These are phyloP conservation scores for Lasioglossum calceatum DNA, from an alignment of 2,888 invertebrate genomes.

Conservation along the genomic window DNA sequence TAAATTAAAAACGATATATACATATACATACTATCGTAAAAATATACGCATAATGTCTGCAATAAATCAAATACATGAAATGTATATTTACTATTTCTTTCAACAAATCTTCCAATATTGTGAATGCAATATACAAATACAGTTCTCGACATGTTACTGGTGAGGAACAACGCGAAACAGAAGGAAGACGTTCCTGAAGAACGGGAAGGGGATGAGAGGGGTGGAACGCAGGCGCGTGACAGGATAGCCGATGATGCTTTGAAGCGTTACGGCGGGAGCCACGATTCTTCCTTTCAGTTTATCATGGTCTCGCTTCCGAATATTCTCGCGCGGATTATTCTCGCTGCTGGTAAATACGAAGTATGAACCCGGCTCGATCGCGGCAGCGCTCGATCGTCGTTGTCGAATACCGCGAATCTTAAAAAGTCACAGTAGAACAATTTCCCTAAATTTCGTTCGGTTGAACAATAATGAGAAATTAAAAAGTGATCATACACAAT, in stretches of 20 bases:
- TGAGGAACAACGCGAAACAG: too few species aligned
- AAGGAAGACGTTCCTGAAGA: too few species aligned
- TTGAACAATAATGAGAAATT: not conserved
- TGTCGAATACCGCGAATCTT: not conserved
- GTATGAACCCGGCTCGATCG: not conserved
- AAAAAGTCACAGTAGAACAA: not conserved
- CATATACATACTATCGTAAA: too few species aligned
- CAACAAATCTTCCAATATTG: too few species aligned
- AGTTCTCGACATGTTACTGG: too few species aligned
- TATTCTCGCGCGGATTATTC: conserved; percentile 8
- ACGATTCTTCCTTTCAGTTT: conserved; percentile 68
- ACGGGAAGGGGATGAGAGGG: not conserved
- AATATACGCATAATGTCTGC: too few species aligned
- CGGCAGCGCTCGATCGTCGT: not conserved
- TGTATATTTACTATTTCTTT: too few species aligned
- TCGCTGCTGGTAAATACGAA: not conserved
- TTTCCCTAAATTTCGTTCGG: not conserved
- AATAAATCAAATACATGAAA: too few species aligned
- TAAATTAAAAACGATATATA: too few species aligned
- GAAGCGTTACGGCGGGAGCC: conserved; percentile 63
- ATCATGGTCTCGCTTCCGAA: conserved; percentile 61
- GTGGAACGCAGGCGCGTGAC: conserved; percentile 64
- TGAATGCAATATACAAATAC: too few species aligned
- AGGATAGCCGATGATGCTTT: conserved; percentile 45
- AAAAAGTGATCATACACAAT: not conserved